Base-by-base conservation (phyloP, 1,140 invertebrate species). In the Catajapyx aquilonaris region DNA sequence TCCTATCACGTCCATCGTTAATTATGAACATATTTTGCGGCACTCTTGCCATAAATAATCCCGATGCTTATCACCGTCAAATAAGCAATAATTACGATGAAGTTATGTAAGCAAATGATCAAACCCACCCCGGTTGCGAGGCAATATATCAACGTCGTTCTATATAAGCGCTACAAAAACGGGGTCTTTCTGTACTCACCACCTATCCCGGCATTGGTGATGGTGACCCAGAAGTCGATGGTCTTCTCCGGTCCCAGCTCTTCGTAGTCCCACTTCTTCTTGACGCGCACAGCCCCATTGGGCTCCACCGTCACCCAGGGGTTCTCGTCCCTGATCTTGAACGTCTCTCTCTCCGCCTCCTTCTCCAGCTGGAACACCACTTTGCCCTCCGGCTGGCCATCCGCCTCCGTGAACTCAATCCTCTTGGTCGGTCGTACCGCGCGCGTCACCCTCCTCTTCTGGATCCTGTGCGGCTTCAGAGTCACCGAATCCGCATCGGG, bases 221-320 rank as follows among this genome's bases (percentile, higher is more conserved):
- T 88, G 19, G 81, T 88, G 11, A 93, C 85, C 85, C 85, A 91
- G 58, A 93, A 91, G 54, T 91, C 86, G 48, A 91, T 90, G 2
- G 81, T 88, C 56, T 93, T 93, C 57, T 91, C 86, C 0, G 83
- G 81, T n/a, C 84, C 85, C 2, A 93, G 56, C 49, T 90, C 84
- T 52, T 93, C 87, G 56, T 86, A 93, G 64, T 93, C 85, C 86
- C 86, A 93, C 66, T 87, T 87, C 68, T 87, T 84, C 59, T 87
- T 88, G 23, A 93, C 84, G 47, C 76, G 71, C 40, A 93, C 85
- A 20, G 83, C 81, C 39, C 86, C 86, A 59, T 81, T 87, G 5
- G 76, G 68, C 53, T 84, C 83, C 23, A 93, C 85, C 10, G 78
- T 85, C 18, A 93, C 84, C 86, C 86, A 93, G 32, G 78, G 75